phyloP scores from a whole-genome alignment of 2,113 vertebrate genomes.

The Ameiurus melas region DNA sequence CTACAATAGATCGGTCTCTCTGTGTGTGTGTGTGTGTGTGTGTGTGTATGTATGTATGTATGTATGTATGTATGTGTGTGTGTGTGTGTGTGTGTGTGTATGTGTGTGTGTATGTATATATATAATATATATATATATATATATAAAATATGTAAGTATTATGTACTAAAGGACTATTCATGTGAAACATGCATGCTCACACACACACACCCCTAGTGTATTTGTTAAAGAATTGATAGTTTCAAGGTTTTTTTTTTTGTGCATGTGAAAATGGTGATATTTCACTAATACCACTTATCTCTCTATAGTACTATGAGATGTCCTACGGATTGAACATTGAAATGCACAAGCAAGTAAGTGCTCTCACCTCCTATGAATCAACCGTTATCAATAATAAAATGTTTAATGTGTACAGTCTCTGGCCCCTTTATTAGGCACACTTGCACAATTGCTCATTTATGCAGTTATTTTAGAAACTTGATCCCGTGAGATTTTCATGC shows the following conservation, averaged over 20 bases:
- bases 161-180: background rate
- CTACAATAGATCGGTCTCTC: slow-evolving; percentile 1
- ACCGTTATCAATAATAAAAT: background rate
- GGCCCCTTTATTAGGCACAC: background rate
- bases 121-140: too few species aligned
- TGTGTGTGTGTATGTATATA: background rate
- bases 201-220: background rate
- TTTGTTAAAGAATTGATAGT: background rate
- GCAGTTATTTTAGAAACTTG: background rate
- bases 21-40: background rate
- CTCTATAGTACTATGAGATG: slow-evolving; percentile 83
- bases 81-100: too few species aligned
- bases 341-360: slow-evolving; percentile 82
- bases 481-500: background rate
- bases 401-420: background rate
- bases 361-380: background rate
- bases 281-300: slow-evolving; percentile 8
- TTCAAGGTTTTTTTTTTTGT: background rate
- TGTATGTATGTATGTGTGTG: background rate
- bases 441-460: background rate
- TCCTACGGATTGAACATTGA: slow-evolving; percentile 87
- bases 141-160: background rate
- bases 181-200: background rate
- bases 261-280: background rate
- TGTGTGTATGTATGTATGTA: background rate